phyloP scores from a whole-genome alignment of 1,140 invertebrate genomes.

The Diabrotica virgifera region DNA sequence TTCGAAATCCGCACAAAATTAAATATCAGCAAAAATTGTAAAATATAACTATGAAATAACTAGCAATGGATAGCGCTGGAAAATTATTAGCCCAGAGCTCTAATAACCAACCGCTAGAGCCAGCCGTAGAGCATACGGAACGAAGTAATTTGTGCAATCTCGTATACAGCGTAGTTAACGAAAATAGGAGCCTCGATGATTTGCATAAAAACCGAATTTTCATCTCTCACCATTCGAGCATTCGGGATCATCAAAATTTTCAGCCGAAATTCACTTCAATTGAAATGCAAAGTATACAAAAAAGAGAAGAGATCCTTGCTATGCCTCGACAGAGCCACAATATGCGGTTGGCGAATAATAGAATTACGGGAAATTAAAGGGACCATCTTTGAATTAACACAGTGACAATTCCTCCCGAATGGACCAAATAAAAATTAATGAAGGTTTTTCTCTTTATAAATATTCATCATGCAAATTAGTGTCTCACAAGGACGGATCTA shows the following conservation, averaged over 20 bases:
- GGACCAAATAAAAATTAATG: conserved; percentile 14
- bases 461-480: conserved; percentile 30
- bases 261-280: conserved; percentile 5
- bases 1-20: too few species aligned
- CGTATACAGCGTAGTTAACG: background rate
- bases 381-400: conserved; percentile 10
- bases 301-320: conserved; percentile 3
- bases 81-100: too few species aligned
- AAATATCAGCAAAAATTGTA: too few species aligned
- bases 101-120: too few species aligned
- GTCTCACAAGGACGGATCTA: background rate
- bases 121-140: too few species aligned
- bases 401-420: conserved; percentile 5
- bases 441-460: conserved; percentile 21
- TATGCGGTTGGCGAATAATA: conserved; percentile 5
- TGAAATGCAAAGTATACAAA: conserved; percentile 7
- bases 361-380: conserved; percentile 6
- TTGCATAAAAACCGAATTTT: conserved; percentile 8
- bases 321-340: background rate
- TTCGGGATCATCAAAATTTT: background rate
- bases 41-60: too few species aligned
- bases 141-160: too few species aligned
- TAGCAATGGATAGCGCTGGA: too few species aligned
- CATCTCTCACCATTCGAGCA: background rate
- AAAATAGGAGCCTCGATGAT: background rate